These are phyloP conservation scores for Pocillopora meandrina DNA, from an alignment of 92 coral and sea anemone genomes.

Conservation along the genomic window DNA sequence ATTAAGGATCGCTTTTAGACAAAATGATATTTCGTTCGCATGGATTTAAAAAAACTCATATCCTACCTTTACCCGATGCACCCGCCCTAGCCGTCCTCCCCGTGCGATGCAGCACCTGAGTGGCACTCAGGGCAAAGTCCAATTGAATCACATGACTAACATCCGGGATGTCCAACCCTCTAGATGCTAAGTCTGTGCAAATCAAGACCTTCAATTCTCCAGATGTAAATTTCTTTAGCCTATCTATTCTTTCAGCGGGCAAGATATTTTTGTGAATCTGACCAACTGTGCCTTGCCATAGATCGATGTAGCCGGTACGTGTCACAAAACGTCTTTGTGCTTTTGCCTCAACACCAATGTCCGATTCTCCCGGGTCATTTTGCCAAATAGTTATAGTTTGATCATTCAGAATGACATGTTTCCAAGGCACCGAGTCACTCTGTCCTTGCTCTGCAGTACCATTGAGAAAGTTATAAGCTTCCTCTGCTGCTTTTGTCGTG, in stretches of 20 bases:
- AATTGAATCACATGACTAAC: constrained; percentile 95
- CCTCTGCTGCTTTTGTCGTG: constrained; percentile 62
- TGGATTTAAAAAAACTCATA: neutral
- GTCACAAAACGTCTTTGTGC: constrained; percentile 1
- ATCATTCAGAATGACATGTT: constrained; percentile 26
- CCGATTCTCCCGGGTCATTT: neutral
- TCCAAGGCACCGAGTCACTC: neutral
- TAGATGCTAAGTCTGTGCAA: constrained; percentile 92
- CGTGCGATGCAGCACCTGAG: constrained; percentile 84
- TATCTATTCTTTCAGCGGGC: constrained; percentile 56
- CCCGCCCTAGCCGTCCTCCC: constrained; percentile 99
- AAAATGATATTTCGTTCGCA: too few species aligned
- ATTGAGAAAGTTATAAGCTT: constrained; percentile 73
- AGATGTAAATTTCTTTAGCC: constrained; percentile 60
- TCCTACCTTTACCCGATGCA: constrained; percentile 75
- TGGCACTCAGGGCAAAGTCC: constrained; percentile 91
- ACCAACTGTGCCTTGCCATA: constrained; percentile 70
- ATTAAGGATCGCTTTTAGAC: too few species aligned
- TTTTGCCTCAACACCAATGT: neutral
- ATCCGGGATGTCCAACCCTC: constrained; percentile 90
- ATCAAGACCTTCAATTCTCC: constrained; percentile 76
- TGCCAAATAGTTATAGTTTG: constrained; percentile 6
- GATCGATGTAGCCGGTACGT: constrained; percentile 29
- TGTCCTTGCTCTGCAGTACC: constrained; percentile 26
- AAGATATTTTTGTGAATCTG: constrained; percentile 75